Evolutionary conservation across 2,888 invertebrate genomes (phyloP).

Genomic region (Micoletzkya japonica): DNA sequence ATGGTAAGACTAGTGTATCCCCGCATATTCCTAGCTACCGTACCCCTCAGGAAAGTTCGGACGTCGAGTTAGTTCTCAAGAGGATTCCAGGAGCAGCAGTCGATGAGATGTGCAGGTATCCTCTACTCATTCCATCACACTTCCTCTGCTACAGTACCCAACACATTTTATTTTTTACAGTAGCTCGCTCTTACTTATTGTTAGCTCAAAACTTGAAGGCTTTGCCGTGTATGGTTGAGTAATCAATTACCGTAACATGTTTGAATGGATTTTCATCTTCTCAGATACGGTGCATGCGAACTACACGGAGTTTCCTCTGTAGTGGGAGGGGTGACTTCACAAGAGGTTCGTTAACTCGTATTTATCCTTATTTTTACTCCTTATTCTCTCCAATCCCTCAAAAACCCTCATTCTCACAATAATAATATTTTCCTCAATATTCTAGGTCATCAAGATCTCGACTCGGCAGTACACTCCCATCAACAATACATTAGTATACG

Average conservation of each 20-base stretch:
- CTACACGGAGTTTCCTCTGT: constrained; percentile 91
- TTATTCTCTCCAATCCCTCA: background rate
- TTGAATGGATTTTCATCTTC: background rate
- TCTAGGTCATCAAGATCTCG: constrained; percentile 87
- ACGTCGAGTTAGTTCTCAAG: too few species aligned
- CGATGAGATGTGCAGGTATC: constrained; percentile 63
- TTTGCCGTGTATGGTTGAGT: too few species aligned
- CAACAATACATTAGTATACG: constrained; percentile 91
- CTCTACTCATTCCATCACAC: background rate
- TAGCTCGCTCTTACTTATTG: too few species aligned
- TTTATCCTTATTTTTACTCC: background rate
- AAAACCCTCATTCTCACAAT: too few species aligned
- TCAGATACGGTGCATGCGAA: constrained; percentile 69
- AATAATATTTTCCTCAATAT: background rate
- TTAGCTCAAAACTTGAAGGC: too few species aligned
- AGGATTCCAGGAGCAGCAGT: too few species aligned
- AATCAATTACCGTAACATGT: background rate
- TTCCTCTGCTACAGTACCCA: too few species aligned
- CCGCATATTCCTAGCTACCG: too few species aligned
- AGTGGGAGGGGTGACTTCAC: constrained; percentile 80
- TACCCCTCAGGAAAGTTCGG: too few species aligned
- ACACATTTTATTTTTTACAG: too few species aligned
- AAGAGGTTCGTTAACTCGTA: constrained; percentile 73
- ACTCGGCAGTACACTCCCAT: constrained; percentile 94
- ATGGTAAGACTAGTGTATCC: too few species aligned